Conservation (phyloP, 1,140 invertebrate genomes). For the Diploscapter pachys region DNA sequence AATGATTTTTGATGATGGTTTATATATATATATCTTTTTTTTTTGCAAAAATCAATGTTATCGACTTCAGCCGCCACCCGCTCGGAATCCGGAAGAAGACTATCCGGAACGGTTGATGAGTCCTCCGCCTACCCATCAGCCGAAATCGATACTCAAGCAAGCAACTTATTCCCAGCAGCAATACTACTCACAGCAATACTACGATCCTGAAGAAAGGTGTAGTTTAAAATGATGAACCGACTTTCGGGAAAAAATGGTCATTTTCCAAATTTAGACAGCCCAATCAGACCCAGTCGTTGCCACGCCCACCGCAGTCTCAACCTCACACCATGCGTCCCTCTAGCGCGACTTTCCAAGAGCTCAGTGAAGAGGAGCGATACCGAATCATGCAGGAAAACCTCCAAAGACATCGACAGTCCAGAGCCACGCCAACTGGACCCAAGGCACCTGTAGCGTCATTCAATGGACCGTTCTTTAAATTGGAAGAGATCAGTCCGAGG, state of each 20-base stretch:
- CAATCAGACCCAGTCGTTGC: too few species aligned
- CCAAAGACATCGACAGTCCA: constrained; percentile 37
- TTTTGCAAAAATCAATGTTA: too few species aligned
- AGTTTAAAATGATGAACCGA: too few species aligned
- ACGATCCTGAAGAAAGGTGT: not conserved
- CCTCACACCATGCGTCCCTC: constrained; percentile 28
- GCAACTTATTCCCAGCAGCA: not conserved
- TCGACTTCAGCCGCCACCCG: constrained; percentile 22
- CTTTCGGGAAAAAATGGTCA: too few species aligned
- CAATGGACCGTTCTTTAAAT: constrained; percentile 54
- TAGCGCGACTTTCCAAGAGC: constrained; percentile 23
- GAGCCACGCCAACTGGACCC: constrained; percentile 20
- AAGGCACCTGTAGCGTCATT: constrained; percentile 40
- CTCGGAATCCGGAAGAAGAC: constrained; percentile 32
- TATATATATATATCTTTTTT: too few species aligned
- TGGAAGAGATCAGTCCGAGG: constrained; percentile 48
- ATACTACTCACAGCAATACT: constrained; percentile 21
- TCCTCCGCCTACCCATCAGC: constrained; percentile 37
- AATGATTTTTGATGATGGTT: too few species aligned
- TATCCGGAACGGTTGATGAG: constrained; percentile 43
- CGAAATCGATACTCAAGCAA: constrained; percentile 26
- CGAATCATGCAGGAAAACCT: constrained; percentile 54
- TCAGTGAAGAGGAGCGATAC: constrained; percentile 35
- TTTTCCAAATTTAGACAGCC: too few species aligned
- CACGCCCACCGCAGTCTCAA: constrained; percentile 16